Evolutionary conservation across 2,888 invertebrate genomes (phyloP).

Genomic region (Sepioteuthis lessoniana): DNA sequence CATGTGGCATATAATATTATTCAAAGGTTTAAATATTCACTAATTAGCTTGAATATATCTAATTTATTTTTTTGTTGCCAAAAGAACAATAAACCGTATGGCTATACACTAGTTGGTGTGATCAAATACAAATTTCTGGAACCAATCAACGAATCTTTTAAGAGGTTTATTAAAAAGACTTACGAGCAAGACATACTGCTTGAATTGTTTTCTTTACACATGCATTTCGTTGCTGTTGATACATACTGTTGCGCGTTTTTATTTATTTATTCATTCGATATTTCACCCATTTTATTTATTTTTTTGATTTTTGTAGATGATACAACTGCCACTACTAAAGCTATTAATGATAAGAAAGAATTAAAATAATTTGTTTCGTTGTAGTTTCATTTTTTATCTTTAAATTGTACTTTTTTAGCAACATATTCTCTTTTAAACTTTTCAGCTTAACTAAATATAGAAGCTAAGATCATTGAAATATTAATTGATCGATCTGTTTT

Average conservation of each 20-base stretch:
- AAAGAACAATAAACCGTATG: background rate
- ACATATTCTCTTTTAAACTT: too few relatives aligned
- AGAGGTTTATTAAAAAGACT: background rate
- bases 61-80: background rate
- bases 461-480: too few relatives aligned
- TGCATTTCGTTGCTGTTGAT: background rate
- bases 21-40: background rate
- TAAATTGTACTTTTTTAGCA: too few relatives aligned
- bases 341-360: too few relatives aligned
- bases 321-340: too few relatives aligned
- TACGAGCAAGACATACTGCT: background rate
- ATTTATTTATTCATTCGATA: too few relatives aligned
- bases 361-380: too few relatives aligned
- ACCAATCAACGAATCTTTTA: background rate
- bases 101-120: background rate
- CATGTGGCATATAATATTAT: background rate
- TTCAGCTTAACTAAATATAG: too few relatives aligned
- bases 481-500: too few relatives aligned
- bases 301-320: too few relatives aligned
- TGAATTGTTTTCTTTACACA: background rate
- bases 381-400: too few relatives aligned
- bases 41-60: background rate
- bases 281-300: too few relatives aligned
- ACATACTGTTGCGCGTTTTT: background rate
- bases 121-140: background rate